Conservation (phyloP, 2,797 vertebrate species). For the Heterohyrax brucei region DNA sequence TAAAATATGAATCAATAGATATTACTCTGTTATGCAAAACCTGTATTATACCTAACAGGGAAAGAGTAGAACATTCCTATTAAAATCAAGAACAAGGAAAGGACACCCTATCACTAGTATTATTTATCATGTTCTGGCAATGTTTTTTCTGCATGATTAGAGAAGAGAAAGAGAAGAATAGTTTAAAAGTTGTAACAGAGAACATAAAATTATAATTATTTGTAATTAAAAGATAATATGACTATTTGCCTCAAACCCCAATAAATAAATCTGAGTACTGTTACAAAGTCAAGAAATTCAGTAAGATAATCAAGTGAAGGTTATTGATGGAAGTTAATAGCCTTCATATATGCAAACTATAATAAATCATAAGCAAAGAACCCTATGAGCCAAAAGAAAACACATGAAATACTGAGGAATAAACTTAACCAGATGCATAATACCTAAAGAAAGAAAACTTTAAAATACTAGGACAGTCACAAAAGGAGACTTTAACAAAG, state of each 20-base stretch:
- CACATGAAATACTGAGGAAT: conserved; percentile 6
- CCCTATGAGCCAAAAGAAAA: conserved; percentile 16
- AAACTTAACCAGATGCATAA: conserved; percentile 3
- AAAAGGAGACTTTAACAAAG: not conserved
- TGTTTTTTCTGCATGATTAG: conserved; percentile 2
- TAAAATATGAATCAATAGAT: conserved; percentile 49
- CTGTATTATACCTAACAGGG: not conserved
- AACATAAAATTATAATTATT: conserved; percentile 51
- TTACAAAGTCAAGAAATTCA: conserved; percentile 31
- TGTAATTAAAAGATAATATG: not conserved
- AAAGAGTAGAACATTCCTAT: not conserved
- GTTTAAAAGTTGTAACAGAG: conserved; percentile 50
- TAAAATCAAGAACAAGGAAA: conserved; percentile 27
- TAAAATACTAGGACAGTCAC: not conserved
- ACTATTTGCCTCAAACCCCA: conserved; percentile 47
- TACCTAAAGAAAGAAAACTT: not conserved
- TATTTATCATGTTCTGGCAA: not conserved
- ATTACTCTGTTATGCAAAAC: conserved; percentile 12
- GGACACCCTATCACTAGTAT: not conserved
- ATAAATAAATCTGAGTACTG: conserved; percentile 26
- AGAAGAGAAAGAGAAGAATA: conserved; percentile 36
- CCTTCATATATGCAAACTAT: conserved; percentile 3
- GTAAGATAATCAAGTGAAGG: conserved; percentile 28
- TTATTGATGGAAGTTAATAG: conserved; percentile 44
- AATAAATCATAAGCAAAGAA: conserved; percentile 19